Evolutionary conservation across 2,113 vertebrate species (phyloP).

Genomic region (Bubalus kerabau): DNA sequence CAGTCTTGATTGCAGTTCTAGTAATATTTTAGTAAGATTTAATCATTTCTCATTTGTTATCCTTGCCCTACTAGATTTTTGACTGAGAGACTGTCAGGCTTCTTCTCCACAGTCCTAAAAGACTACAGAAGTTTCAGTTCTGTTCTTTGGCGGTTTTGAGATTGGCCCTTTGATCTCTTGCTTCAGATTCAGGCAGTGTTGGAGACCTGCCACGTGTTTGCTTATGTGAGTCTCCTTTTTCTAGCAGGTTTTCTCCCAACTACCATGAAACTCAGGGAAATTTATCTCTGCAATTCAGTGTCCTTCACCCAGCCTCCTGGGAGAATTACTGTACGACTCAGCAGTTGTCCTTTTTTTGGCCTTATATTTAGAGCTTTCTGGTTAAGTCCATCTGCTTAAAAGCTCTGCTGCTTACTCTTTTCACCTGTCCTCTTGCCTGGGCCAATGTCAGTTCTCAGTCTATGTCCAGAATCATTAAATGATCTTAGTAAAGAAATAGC

Average conservation of each 20-base stretch:
- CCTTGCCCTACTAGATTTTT: neutral
- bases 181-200: neutral
- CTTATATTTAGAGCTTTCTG: neutral
- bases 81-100: neutral
- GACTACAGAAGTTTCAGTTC: neutral
- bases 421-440: neutral
- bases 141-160: slow-evolving; percentile 15
- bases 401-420: neutral
- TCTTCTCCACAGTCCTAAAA: neutral
- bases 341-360: neutral
- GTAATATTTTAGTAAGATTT: slow-evolving; percentile 1
- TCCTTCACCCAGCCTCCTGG: neutral
- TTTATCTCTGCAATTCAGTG: neutral
- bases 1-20: neutral
- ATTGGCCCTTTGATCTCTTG: neutral
- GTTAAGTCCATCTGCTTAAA: neutral
- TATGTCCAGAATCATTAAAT: neutral
- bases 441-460: neutral
- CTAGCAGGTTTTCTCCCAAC: neutral
- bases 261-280: neutral
- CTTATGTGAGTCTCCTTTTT: neutral
- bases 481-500: neutral
- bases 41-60: neutral
- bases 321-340: neutral
- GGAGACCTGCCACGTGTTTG: neutral